phyloP scores from a whole-genome alignment of 2,797 vertebrate genomes.

The Anabas testudineus region DNA sequence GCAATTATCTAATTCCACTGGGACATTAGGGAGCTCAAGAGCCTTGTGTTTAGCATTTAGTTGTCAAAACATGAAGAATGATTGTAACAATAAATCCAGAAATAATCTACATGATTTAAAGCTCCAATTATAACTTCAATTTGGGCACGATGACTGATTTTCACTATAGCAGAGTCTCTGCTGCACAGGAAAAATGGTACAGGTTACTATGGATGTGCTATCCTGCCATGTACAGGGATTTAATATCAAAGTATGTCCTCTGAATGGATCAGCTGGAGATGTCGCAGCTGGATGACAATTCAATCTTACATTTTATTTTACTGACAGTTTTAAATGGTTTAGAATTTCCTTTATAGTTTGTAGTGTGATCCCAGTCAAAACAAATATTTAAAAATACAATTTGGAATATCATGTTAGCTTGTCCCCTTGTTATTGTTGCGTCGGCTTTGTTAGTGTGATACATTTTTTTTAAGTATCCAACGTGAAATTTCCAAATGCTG shows the following conservation, averaged over 20 bases:
- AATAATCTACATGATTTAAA: slow-evolving; percentile 39
- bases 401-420: neutral
- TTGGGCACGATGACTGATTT: slow-evolving; percentile 25
- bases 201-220: slow-evolving; percentile 7
- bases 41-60: slow-evolving; percentile 39
- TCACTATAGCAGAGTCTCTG: slow-evolving; percentile 1
- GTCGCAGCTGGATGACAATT: slow-evolving; percentile 2
- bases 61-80: slow-evolving; percentile 48
- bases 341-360: neutral
- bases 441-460: slow-evolving; percentile 8
- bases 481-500: neutral
- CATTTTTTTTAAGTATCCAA: slow-evolving; percentile 9
- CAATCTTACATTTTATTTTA: neutral
- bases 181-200: neutral
- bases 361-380: neutral
- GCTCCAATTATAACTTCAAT: slow-evolving; percentile 17
- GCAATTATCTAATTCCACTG: slow-evolving; percentile 45
- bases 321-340: no score
- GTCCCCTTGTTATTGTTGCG: neutral
- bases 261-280: neutral
- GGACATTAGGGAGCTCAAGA: slow-evolving; percentile 30
- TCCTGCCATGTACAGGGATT: neutral
- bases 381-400: neutral
- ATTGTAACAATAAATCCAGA: slow-evolving; percentile 34
- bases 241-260: slow-evolving; percentile 11